These are phyloP conservation scores for Virgularia gustaviana DNA, from an alignment of 92 coral and sea anemone species.

Conservation along the genomic window DNA sequence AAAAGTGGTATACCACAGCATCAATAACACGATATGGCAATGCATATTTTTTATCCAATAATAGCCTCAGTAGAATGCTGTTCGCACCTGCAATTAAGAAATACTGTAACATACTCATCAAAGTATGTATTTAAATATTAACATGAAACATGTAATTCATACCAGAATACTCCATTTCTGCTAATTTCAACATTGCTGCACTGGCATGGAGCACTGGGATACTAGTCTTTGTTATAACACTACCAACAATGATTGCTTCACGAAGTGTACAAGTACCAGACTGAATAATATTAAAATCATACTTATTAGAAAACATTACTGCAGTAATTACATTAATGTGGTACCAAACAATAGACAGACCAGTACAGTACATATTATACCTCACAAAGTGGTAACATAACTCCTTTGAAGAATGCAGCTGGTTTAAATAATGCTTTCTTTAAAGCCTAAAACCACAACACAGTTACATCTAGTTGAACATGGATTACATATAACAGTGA, in stretches of 20 bases:
- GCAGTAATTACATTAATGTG: neutral
- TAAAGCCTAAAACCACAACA: conserved; percentile 59
- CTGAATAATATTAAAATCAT: conserved; percentile 30
- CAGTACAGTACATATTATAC: conserved; percentile 30
- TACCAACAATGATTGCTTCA: conserved; percentile 93
- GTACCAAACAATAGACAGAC: neutral
- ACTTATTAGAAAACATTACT: neutral
- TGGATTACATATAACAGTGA: too few relatives aligned
- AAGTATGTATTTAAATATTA: neutral
- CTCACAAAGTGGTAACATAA: conserved; percentile 89
- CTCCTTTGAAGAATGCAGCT: conserved; percentile 97
- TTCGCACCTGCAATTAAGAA: conserved; percentile 65
- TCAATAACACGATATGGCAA: conserved; percentile 91
- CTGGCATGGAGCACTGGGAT: conserved; percentile 88
- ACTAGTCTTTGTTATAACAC: conserved; percentile 86
- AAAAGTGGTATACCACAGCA: conserved; percentile 85
- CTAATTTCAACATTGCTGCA: conserved; percentile 94
- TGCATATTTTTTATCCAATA: conserved; percentile 94
- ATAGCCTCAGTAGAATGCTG: conserved; percentile 78
- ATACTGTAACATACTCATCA: neutral
- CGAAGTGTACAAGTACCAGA: conserved; percentile 87
- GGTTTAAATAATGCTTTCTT: conserved; percentile 95
- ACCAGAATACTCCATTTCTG: conserved; percentile 99
- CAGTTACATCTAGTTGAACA: too few relatives aligned
- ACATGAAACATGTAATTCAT: neutral